Base-by-base conservation (phyloP, 1,140 invertebrate genomes). In the Wiebesia pumilae region DNA sequence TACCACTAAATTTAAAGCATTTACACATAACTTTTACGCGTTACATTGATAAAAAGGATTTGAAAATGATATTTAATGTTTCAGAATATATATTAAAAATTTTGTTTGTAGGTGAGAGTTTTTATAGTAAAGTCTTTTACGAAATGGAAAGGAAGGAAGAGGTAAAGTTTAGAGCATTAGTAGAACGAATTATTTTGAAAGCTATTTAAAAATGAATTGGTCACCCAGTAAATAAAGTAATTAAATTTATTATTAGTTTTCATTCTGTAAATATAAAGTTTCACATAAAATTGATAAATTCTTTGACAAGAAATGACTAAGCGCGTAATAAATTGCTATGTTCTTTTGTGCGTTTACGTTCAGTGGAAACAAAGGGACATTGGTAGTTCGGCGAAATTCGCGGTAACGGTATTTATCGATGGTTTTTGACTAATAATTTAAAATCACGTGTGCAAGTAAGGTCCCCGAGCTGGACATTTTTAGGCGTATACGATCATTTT, bases 291-390 rank as follows among this genome's bases (percentile, higher is more conserved):
- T 75, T 84, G 73, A 78, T 84, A 47, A 84, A 78, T 84, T 78
- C 58, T 77, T 84, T 10, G 58, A 54, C 83, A 78, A 75, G 83
- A 85, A 80, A 40, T 80, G 83, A 85, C 73, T 80, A 85, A 85
- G 75, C 77, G 35, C 51, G 9, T 9, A 65, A 81, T 27, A 19
- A 62, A 83, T 62, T 77, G 43, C 47, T 38, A 43, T 38, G 69
- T 77, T 83, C 27, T 9, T 77, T 83, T 83, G 71, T 83, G 33
- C 33, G 79, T 47, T 19, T 82, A 54, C 35, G 10, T 16, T 54
- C 19, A 1, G 51, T 47, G 51, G 33, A 58, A 75, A 83, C 69
- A 83, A 62, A 83, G 71, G 33, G 51, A 21, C 82, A 7, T 38
- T 75, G 47, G 43, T 9, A 9, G 35, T 27, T 6, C 33, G 38